Evolutionary conservation across 2,797 vertebrate species (phyloP).

Genomic region (Xiphophorus birchmanni): DNA sequence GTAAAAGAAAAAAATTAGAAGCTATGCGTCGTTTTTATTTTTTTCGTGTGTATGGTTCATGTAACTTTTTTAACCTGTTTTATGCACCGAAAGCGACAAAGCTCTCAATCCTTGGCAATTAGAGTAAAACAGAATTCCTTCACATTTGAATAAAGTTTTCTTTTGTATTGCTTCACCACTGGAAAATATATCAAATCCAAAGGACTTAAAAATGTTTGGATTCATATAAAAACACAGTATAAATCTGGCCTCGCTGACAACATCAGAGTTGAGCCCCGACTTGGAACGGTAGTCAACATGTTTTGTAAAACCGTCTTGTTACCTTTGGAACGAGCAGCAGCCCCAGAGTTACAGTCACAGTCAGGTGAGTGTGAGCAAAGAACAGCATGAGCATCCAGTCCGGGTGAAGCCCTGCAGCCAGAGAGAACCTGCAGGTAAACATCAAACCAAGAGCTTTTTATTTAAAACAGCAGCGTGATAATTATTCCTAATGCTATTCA

Average conservation of each 20-base stretch:
- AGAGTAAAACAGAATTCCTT: too few species aligned
- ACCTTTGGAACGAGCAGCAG: slow-evolving; percentile 97
- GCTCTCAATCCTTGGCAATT: background rate
- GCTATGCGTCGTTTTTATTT: background rate
- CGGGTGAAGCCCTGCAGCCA: slow-evolving; percentile 90
- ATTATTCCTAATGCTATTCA: background rate
- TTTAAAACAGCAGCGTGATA: background rate
- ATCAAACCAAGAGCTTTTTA: background rate
- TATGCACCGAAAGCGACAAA: background rate
- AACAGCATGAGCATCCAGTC: slow-evolving; percentile 98
- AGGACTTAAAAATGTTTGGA: background rate
- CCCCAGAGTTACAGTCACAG: slow-evolving; percentile 93
- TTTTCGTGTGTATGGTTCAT: background rate
- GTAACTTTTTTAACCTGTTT: background rate
- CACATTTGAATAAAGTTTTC: too few species aligned
- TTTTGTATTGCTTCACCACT: background rate
- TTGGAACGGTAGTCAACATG: background rate
- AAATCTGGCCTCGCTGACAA: background rate
- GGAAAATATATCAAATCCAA: background rate
- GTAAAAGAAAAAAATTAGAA: background rate
- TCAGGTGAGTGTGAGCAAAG: slow-evolving; percentile 96
- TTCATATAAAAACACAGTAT: background rate
- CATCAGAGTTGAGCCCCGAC: background rate
- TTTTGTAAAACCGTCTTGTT: slow-evolving; percentile 28
- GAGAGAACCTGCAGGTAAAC: slow-evolving; percentile 86